Evolutionary conservation across 2,113 vertebrate genomes (phyloP).

Genomic region (Calyptomena viridis): DNA sequence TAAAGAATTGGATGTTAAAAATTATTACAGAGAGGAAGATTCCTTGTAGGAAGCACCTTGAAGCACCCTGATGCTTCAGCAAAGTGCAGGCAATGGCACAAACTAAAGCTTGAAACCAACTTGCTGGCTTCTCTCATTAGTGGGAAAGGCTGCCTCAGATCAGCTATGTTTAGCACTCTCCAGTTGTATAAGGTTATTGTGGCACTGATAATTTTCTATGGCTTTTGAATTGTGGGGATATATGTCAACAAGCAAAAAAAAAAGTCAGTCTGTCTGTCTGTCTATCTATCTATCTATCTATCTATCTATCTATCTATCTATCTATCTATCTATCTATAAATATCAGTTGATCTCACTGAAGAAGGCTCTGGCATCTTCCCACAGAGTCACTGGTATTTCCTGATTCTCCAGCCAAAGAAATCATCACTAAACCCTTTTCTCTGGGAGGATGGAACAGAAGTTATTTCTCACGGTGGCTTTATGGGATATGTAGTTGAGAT

Average conservation of each 20-base stretch:
- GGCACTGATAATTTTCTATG: slow-evolving; percentile 51
- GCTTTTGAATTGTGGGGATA: slow-evolving; percentile 47
- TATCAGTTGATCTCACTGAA: slow-evolving; percentile 65
- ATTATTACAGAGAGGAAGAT: neutral
- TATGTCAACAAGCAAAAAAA: slow-evolving; percentile 12
- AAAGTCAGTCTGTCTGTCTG: neutral
- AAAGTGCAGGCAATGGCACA: neutral
- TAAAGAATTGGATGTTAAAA: neutral
- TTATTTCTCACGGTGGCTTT: slow-evolving; percentile 56
- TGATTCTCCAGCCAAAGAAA: slow-evolving; percentile 66
- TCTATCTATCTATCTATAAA: neutral
- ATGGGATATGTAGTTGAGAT: slow-evolving; percentile 49
- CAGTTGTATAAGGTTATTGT: slow-evolving; percentile 26
- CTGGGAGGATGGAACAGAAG: slow-evolving; percentile 21
- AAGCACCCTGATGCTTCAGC: neutral
- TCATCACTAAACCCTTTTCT: slow-evolving; percentile 48
- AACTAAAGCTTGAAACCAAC: neutral
- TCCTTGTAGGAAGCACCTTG: no score
- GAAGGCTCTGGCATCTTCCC: slow-evolving; percentile 65
- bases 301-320: neutral
- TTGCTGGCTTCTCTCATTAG: neutral
- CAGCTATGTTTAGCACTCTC: slow-evolving; percentile 31
- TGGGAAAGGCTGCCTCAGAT: slow-evolving; percentile 21
- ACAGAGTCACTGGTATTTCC: slow-evolving; percentile 67
- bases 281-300: neutral